Percentiles rank a stretch among this genome's conserved stretches.
Evolutionary conservation across 2,888 invertebrate genomes (phyloP).

Genomic region (Eupithecia tripunctaria): DNA sequence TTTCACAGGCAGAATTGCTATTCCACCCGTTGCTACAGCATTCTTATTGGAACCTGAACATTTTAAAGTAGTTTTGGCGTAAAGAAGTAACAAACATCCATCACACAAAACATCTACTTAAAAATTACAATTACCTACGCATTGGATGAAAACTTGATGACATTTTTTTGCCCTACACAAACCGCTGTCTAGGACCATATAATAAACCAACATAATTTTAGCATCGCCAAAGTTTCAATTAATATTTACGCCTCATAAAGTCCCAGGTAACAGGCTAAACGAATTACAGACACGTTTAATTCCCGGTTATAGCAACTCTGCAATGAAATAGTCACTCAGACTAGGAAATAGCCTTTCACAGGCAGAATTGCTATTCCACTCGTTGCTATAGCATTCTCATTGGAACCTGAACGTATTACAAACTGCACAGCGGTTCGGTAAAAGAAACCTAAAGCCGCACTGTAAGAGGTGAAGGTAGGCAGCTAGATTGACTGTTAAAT

Average conservation of each 20-base stretch:
- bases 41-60: too few species aligned
- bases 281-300: background rate
- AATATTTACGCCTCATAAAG: background rate
- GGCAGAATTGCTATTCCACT: constrained; percentile 5
- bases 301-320: background rate
- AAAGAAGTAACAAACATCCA: too few species aligned
- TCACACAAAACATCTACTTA: too few species aligned
- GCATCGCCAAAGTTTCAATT: too few species aligned
- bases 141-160: too few species aligned
- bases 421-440: background rate
- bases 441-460: constrained; percentile 2
- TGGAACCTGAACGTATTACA: background rate
- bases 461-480: background rate
- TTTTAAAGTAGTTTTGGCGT: too few species aligned
- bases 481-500: too few species aligned
- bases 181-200: too few species aligned
- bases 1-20: constrained; percentile 4
- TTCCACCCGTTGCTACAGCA: constrained; percentile 1
- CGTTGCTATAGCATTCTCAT: constrained; percentile 6
- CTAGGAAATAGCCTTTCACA: constrained; percentile 2
- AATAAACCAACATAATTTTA: too few species aligned
- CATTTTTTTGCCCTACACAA: too few species aligned
- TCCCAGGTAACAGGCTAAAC: background rate
- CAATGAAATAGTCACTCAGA: constrained; percentile 3
- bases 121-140: too few species aligned